Evolutionary conservation across 64 coral and sea anemone species (phyloP), one percentile per base, ranked within the genome.

Genomic region (Porites lutea): DNA sequence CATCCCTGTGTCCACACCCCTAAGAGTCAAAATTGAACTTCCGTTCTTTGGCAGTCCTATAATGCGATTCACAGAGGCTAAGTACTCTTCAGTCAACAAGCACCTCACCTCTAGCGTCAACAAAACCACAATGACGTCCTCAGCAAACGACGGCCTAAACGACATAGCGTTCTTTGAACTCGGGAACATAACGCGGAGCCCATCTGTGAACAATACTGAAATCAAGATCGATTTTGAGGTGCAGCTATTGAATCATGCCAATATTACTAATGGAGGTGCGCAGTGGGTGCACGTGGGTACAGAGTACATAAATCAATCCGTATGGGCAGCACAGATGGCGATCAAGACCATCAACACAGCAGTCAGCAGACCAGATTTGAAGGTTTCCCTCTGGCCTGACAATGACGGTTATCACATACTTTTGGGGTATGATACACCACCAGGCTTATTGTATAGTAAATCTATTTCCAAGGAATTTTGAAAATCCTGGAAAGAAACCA

Each of bases 201-300:
- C 95, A 2, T 50, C 27, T 20, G 52, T 22, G 13, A 74, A 27
- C 67, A 79, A 70, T 50, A 71, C 52, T 61, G 78, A 86, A 43
- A 70, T 95, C 11, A 80, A 90, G 71, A 70, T 88, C 60, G 22
- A 89, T 19, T 79, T 93, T n/a, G 74, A 94, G 88, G 81, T 94
- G 20, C 95, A 93, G 68, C 71, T 97, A 19, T 57, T 97, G 60
- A 47, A 88, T 69, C 82, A 94, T 48, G 70, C 78, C 43, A 18
- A 72, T 2, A 72, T 90, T 43, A 65, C 71, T 1, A 79, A 93
- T 59, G 95, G 95, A 21, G 86, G 79, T 4, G 23, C 67, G 47
- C 81, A 89, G 47, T 97, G 95, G 95, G 82, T 86, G 3, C 91
- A 92, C 16, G 72, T 94, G 21, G 95, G 92, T 13, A 52, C 72